Conservation (phyloP, 2,113 vertebrate genomes). For the Ifrita kowaldi region DNA sequence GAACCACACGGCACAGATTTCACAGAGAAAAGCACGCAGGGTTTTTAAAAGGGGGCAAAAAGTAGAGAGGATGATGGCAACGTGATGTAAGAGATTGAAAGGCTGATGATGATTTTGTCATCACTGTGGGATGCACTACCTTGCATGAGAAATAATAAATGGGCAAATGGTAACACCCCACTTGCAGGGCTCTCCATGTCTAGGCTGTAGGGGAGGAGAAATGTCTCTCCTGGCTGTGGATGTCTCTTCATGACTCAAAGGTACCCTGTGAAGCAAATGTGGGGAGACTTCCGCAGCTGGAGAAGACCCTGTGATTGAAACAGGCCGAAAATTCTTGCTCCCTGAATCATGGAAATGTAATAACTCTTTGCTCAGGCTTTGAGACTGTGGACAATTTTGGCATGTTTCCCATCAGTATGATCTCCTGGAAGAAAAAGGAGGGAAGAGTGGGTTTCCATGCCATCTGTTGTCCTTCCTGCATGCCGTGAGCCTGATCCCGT, state of each 20-base stretch:
- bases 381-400: not conserved
- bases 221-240: not conserved
- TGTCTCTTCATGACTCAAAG: not conserved
- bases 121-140: fast-evolving
- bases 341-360: constrained; percentile 17
- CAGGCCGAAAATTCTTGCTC: not conserved
- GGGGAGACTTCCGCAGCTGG: not conserved
- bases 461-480: not conserved
- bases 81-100: fast-evolving
- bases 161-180: fast-evolving
- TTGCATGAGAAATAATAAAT: not conserved
- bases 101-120: fast-evolving
- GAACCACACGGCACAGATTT: not conserved
- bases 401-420: not conserved
- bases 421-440: not conserved
- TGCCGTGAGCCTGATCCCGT: not conserved
- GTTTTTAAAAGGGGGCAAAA: fast-evolving
- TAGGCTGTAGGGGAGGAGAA: not conserved
- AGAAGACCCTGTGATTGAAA: not conserved
- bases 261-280: not conserved
- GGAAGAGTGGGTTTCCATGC: not conserved
- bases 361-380: not conserved
- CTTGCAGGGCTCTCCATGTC: not conserved
- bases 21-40: fast-evolving
- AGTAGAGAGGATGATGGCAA: fast-evolving